Percentiles rank a stretch among this genome's conserved stretches.
Evolutionary conservation across 2,113 vertebrate species (phyloP).

Genomic region (Marmota monax): DNA sequence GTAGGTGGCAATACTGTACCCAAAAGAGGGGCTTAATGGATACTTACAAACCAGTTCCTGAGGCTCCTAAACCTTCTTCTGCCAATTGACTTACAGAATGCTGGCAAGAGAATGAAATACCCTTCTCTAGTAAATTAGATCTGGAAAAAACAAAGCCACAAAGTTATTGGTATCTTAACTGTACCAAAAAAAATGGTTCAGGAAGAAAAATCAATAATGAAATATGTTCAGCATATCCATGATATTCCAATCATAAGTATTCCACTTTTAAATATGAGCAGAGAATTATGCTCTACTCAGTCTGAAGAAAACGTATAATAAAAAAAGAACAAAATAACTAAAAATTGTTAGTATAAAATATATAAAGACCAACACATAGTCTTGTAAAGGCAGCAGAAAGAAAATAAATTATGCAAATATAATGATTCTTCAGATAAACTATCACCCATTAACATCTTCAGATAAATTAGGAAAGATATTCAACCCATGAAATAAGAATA

Average conservation of each 20-base stretch:
- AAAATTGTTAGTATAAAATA: background rate
- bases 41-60: background rate
- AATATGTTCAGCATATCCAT: background rate
- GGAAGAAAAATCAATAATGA: background rate
- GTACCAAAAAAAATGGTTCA: background rate
- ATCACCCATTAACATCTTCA: background rate
- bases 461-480: background rate
- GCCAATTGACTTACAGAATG: background rate
- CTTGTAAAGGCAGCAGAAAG: background rate
- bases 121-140: background rate
- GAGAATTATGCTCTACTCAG: background rate
- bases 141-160: background rate
- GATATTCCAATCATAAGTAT: background rate
- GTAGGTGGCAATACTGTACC: background rate
- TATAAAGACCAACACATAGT: background rate
- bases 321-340: constrained; percentile 25
- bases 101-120: background rate
- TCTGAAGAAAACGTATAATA: background rate
- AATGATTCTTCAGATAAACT: background rate
- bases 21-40: background rate
- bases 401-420: background rate
- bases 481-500: background rate
- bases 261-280: background rate
- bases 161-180: background rate
- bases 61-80: background rate